These are phyloP conservation scores for Scaptomyza caliginosa DNA, from an alignment of 2,888 invertebrate species.

Conservation along the genomic window DNA sequence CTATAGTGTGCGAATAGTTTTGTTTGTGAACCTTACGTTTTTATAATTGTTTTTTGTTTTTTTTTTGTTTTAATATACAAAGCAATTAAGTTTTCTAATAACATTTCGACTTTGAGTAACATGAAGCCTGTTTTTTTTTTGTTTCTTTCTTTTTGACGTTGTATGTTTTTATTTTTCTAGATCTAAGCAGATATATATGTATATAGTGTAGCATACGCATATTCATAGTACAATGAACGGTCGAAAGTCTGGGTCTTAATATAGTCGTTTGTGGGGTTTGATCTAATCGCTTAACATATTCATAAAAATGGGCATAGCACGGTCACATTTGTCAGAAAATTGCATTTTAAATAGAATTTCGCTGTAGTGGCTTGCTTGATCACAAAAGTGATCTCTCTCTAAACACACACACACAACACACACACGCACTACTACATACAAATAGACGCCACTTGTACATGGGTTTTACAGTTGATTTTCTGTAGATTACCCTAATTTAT, in stretches of 20 bases:
- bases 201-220: background rate
- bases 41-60: conserved; percentile 37
- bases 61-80: background rate
- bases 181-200: background rate
- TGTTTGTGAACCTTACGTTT: conserved; percentile 43
- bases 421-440: background rate
- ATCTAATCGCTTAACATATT: conserved; percentile 42
- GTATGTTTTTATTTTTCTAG: background rate
- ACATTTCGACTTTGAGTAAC: background rate
- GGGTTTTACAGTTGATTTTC: conserved; percentile 50
- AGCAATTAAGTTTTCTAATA: background rate
- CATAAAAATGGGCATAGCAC: conserved; percentile 26
- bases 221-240: conserved; percentile 3
- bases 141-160: background rate
- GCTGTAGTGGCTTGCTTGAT: conserved; percentile 58
- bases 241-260: conserved; percentile 17
- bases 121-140: background rate
- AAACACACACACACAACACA: background rate
- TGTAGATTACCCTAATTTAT: conserved; percentile 11
- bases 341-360: conserved; percentile 49
- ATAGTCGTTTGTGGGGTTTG: conserved; percentile 51
- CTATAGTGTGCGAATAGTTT: conserved; percentile 13
- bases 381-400: conserved; percentile 34
- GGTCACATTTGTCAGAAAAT: conserved; percentile 30
- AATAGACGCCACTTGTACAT: conserved; percentile 18